Evolutionary conservation across 2,113 vertebrate species (phyloP), one percentile per base, ranked within the genome.

Genomic region (Craseonycteris thonglongyai): DNA sequence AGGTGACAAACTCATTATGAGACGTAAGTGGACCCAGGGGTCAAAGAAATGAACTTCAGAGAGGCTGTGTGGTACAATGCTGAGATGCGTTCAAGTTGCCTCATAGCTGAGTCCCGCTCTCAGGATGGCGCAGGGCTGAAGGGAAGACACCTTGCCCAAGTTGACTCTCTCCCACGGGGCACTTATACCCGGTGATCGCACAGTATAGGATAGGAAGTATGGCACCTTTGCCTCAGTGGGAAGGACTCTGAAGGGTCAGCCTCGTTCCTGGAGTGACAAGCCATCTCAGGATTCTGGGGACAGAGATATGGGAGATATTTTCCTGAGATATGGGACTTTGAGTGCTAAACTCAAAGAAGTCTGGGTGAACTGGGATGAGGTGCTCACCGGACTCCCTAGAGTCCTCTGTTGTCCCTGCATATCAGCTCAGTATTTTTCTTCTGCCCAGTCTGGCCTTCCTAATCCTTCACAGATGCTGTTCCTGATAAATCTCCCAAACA

Each of bases 401-500:
- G 7, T 1, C 6, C 16, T 47, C 30, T 10, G 2, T 7, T 16
- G 6, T 13, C 45, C 40, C 19, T 22, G 4, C 24, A 11, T 33
- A 2, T 0, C 15, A 54, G 13, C 35, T 69, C 10, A 6, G 2
- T 12, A n/a, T 22, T 61, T 79, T 26, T 16, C 47, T 38, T 51
- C 24, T 71, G 71, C 26, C 11, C 59, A 78, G 1, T 24, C 45
- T 40, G 33, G 8, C 35, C 45, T 35, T 28, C 28, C 28, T 42
- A 4, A 26, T 21, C 19, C 21, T 21, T 65, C 26, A 7, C 28
- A 47, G 61, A 83, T 18, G 12, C 14, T 12, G 6, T 35, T 69
- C 35, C 28, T 13, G 8, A 63, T 33, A 45, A 2, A 16, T 30
- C 47, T 85, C 65, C 74, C 49, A 49, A 38, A 19, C 30, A 88